phyloP scores from a whole-genome alignment of 2,113 vertebrate genomes.

The Propithecus coquereli region DNA sequence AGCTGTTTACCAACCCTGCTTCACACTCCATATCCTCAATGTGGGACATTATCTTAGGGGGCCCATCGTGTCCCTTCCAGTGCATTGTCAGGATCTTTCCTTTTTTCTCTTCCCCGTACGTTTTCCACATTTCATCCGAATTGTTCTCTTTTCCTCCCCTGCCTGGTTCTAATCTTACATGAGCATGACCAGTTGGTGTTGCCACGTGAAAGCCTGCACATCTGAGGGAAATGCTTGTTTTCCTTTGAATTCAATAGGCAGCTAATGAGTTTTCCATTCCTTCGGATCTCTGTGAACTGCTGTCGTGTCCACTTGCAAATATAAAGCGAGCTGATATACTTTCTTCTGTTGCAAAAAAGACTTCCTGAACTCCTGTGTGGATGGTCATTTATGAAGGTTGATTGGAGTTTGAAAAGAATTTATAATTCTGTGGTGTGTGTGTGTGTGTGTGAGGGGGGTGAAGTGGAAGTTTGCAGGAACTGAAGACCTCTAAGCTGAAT shows the following conservation, averaged over 20 bases:
- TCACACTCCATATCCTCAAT: neutral
- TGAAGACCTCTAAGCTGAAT: neutral
- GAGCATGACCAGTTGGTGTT: neutral
- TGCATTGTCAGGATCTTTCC: neutral
- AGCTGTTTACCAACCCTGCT: neutral
- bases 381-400: neutral
- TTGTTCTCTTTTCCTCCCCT: neutral
- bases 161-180: neutral
- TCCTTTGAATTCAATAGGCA: conserved; percentile 44
- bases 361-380: neutral
- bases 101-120: neutral
- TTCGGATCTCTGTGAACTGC: neutral
- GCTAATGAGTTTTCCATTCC: conserved; percentile 41
- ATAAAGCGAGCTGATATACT: neutral
- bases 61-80: neutral
- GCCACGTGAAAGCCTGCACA: neutral
- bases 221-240: neutral
- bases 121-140: neutral
- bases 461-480: neutral
- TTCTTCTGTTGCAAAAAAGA: neutral
- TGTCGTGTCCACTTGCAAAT: neutral
- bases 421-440: neutral
- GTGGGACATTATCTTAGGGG: neutral
- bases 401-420: conserved; percentile 14
- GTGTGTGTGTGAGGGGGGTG: too few relatives aligned